Base-by-base conservation (phyloP, 2,113 vertebrate genomes). In the Pangasianodon hypophthalmus region DNA sequence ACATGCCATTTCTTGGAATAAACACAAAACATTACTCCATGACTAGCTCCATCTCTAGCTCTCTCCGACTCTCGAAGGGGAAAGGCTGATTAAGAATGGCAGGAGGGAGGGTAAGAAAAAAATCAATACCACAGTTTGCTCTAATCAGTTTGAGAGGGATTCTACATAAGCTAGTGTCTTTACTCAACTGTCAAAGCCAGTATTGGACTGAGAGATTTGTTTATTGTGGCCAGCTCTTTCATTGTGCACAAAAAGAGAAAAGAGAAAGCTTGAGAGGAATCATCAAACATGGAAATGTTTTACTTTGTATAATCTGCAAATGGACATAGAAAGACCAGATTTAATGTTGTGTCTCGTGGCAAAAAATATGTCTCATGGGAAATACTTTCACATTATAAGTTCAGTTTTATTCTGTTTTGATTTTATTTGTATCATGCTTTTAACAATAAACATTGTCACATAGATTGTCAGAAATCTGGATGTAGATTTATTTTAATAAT, bases 91-190 rank as follows among this genome's bases (percentile, higher is more conserved):
- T 41, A 90, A 46, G 19, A 60, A 90, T 58, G 29, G 44, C 69
- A 29, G 41, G 44, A 82, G 41, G 84, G 64, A 29, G 71, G 18
- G 29, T 32, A 26, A 77, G 26, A 16, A 24, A 48, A 13, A 80
- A 64, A 90, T 91, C 71, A 88, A 91, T 91, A 85, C 89, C 85
- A 54, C 32, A 11, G 50, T 93, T 92, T 91, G n/a, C 88, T 85
- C 85, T 90, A 92, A 73, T 88, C 91, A 80, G 84, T 83, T 64
- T 75, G 29, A 88, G 85, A 90, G 16, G 84, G 37, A 88, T 90
- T 77, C 62, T 48, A 24, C 41, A 90, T 88, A 54, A 85, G 64
- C 58, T 81, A 88, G 71, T 52, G 73, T 64, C 29, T 48, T 46
- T n/a, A 21, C 48, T 92, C 69, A 80, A 90, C 88, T 89, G 89